Percentiles rank a stretch among this genome's conserved stretches.
These are phyloP conservation scores for Manacus vitellinus DNA, from an alignment of 2,113 vertebrate genomes.

Conservation along the genomic window DNA sequence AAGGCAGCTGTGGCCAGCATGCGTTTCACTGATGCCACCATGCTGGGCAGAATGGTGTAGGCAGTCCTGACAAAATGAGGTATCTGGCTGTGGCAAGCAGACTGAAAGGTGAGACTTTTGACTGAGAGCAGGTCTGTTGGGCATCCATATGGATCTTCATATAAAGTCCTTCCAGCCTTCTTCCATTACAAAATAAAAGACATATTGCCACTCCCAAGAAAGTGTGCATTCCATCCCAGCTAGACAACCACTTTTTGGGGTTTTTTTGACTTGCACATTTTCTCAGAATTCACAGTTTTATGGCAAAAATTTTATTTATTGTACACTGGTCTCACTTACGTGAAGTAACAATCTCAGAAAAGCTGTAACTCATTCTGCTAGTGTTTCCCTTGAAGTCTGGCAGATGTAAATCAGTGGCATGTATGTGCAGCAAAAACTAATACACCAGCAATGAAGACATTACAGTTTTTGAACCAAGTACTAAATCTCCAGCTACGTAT, in stretches of 20 bases:
- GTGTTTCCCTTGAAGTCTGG: not conserved
- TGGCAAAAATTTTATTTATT: not conserved
- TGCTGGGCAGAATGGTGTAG: not conserved
- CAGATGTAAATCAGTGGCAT: not conserved
- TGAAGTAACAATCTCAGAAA: not conserved
- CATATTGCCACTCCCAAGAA: not conserved
- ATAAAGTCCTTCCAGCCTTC: not conserved
- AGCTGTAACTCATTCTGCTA: not conserved
- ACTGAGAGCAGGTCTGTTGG: accelerated
- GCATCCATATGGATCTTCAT: accelerated
- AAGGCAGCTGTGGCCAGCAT: not conserved
- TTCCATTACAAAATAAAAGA: not conserved
- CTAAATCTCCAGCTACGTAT: not conserved
- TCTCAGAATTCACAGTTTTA: not conserved
- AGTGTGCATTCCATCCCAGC: not conserved
- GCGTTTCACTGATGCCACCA: not conserved
- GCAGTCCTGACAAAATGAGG: not conserved
- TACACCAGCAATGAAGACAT: not conserved
- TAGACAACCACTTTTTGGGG: not conserved
- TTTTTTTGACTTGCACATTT: not conserved
- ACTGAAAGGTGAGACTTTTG: not conserved
- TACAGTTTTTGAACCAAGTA: not conserved
- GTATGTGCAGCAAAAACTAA: not conserved
- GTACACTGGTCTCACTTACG: accelerated
- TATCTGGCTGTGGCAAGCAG: not conserved